A percentile compares a stretch with the other conserved stretches of the same genome.
Evolutionary conservation across 2,113 vertebrate species (phyloP).

Genomic region (Hyla sarda): DNA sequence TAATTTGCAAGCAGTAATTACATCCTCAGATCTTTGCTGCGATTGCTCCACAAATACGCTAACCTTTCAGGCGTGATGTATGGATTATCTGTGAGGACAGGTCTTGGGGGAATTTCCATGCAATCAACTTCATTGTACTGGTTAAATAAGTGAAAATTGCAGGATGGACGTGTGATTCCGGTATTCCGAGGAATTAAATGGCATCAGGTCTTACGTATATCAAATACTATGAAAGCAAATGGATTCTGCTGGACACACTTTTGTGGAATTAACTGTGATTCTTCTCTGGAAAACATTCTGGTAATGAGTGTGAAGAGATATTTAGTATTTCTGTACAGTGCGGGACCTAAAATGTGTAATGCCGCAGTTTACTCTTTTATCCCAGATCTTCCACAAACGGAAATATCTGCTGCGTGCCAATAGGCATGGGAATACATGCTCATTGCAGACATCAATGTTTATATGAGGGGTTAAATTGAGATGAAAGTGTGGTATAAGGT

Average conservation of each 20-base stretch:
- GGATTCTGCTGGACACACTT: not conserved
- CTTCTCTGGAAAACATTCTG: not conserved
- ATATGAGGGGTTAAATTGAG: no score
- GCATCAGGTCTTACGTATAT: not conserved
- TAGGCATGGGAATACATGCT: no score
- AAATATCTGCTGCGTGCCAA: no score
- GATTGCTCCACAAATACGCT: constrained; percentile 28
- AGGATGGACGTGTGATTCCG: constrained; percentile 14
- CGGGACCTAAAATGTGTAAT: no score
- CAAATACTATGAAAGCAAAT: not conserved
- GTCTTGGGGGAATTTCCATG: constrained; percentile 38
- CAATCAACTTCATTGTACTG: constrained; percentile 41
- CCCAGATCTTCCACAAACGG: no score
- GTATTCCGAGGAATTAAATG: not conserved
- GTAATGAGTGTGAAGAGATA: not conserved
- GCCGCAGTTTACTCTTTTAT: no score
- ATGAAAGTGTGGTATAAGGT: no score
- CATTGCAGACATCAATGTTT: no score
- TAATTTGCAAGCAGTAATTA: constrained; percentile 50
- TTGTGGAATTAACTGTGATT: not conserved
- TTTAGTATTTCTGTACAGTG: not conserved
- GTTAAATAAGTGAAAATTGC: constrained; percentile 47
- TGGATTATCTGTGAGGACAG: constrained; percentile 32
- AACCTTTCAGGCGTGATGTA: constrained; percentile 49
- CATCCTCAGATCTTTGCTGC: constrained; percentile 36